phyloP scores from a whole-genome alignment of 1,140 invertebrate genomes.

The Drosophila chauvacae region DNA sequence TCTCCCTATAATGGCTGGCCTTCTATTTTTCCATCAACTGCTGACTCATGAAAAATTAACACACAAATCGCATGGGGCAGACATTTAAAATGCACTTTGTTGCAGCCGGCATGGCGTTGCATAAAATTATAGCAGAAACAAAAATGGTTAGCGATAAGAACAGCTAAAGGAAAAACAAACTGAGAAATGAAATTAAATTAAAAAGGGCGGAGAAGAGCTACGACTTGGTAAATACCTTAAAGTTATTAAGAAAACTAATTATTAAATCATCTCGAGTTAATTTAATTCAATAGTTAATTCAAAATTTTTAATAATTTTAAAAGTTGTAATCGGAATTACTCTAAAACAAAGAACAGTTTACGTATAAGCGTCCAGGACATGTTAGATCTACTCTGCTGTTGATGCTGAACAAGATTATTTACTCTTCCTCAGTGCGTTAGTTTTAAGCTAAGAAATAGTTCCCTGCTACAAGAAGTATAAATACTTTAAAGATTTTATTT shows the following conservation, averaged over 20 bases:
- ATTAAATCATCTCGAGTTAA: no score
- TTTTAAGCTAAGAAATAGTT: neutral
- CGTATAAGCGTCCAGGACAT: no score
- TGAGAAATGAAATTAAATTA: slow-evolving; percentile 10
- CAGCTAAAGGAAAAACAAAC: slow-evolving; percentile 5
- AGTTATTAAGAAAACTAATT: neutral
- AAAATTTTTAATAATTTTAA: no score
- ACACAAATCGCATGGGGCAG: slow-evolving; percentile 59
- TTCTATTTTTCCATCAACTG: slow-evolving; percentile 19
- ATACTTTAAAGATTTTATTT: neutral
- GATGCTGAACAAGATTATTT: neutral
- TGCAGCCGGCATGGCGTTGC: slow-evolving; percentile 38
- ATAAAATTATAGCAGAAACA: slow-evolving; percentile 60
- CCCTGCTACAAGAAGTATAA: no score
- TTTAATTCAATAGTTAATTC: no score
- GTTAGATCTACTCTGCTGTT: neutral
- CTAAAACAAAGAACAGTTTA: no score
- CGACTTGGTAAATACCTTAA: slow-evolving; percentile 5
- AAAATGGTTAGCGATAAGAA: slow-evolving; percentile 57
- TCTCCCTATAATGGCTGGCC: slow-evolving; percentile 4
- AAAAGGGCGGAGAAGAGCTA: neutral
- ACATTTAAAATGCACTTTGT: slow-evolving; percentile 81
- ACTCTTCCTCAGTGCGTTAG: no score
- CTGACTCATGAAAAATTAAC: slow-evolving; percentile 71
- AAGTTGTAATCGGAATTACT: no score